A percentile compares a stretch with the other conserved stretches of the same genome.
These are phyloP conservation scores for Hylaeus volcanicus DNA, from an alignment of 1,140 invertebrate species.

Conservation along the genomic window DNA sequence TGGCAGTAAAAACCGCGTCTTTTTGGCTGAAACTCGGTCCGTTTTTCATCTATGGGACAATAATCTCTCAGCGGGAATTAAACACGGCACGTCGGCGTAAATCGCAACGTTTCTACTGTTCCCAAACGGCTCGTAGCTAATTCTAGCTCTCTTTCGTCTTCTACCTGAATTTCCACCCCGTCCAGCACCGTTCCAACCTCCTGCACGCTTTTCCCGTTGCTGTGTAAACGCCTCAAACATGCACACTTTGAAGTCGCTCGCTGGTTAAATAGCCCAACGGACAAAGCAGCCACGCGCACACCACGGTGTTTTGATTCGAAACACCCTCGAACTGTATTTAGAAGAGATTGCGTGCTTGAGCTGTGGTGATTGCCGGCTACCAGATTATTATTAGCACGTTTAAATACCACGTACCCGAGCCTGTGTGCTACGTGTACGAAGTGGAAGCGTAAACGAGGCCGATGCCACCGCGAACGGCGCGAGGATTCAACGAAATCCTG, in stretches of 20 bases:
- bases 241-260: conserved; percentile 65
- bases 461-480: not conserved
- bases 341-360: conserved; percentile 70
- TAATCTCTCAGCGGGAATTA: conserved; percentile 30
- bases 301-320: conserved; percentile 71
- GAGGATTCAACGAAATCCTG: not conserved
- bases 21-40: not conserved
- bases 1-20: not conserved
- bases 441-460: conserved; percentile 17
- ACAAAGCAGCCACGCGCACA: conserved; percentile 47
- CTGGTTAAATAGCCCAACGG: conserved; percentile 66
- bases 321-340: conserved; percentile 72
- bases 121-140: conserved; percentile 29
- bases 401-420: not conserved
- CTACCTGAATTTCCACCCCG: conserved; percentile 5
- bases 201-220: conserved; percentile 39
- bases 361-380: conserved; percentile 57
- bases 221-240: conserved; percentile 62
- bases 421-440: not conserved
- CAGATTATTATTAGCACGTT: conserved; percentile 56
- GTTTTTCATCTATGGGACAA: conserved; percentile 28
- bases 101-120: conserved; percentile 31
- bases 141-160: conserved; percentile 23
- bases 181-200: not conserved
- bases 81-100: conserved; percentile 12